Evolutionary conservation across 2,888 invertebrate genomes (phyloP).

Genomic region (Crocallis elinguaria): DNA sequence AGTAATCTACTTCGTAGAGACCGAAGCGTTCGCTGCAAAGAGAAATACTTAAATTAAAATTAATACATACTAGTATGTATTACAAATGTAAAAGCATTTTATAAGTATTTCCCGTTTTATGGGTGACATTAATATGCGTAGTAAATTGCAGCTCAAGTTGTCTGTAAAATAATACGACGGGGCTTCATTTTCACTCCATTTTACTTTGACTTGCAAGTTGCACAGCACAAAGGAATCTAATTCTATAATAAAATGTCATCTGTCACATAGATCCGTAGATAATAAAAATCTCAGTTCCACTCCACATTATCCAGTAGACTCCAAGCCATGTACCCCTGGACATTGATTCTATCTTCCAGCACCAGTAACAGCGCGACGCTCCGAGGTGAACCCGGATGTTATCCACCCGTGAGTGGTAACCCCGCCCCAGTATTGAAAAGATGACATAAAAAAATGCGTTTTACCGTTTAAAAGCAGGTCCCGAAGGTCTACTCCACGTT

Average conservation of each 20-base stretch:
- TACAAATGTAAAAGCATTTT: background rate
- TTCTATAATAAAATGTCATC: no score
- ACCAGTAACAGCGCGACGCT: slow-evolving; percentile 76
- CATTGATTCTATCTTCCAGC: slow-evolving; percentile 75
- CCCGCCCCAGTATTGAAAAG: no score
- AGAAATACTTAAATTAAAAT: background rate
- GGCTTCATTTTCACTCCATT: no score
- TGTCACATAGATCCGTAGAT: no score
- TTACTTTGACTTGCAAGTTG: no score
- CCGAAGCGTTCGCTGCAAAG: slow-evolving; percentile 85
- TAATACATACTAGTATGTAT: background rate
- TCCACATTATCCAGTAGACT: slow-evolving; percentile 88
- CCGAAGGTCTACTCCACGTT: slow-evolving; percentile 87
- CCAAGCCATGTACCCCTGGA: slow-evolving; percentile 86
- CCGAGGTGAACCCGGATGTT: slow-evolving; percentile 70
- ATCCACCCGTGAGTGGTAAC: slow-evolving; percentile 71
- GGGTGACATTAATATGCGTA: no score
- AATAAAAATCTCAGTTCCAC: no score
- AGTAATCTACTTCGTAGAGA: slow-evolving; percentile 88
- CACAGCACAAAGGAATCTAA: no score
- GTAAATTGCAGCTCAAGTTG: no score
- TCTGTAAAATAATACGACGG: no score
- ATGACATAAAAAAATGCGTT: no score
- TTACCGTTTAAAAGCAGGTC: slow-evolving; percentile 80
- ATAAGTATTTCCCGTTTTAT: no score